Conservation (phyloP, 2,888 invertebrate genomes). For the Apodemia zela region DNA sequence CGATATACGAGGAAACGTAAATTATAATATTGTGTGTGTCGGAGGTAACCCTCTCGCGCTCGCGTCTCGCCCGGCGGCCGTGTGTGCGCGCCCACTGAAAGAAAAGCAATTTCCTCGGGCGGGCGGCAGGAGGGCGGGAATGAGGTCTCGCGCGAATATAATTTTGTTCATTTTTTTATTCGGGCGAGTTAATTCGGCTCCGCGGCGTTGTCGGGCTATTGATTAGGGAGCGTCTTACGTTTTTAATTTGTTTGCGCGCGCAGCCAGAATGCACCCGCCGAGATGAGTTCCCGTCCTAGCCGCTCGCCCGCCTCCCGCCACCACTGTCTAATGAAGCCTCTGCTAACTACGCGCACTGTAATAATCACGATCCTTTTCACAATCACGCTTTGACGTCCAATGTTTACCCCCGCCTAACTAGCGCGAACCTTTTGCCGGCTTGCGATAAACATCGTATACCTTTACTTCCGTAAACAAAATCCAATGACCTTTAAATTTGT, state of each 20-base stretch:
- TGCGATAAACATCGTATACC: slow-evolving; percentile 38
- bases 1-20: slow-evolving; percentile 79
- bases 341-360: slow-evolving; percentile 63
- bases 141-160: slow-evolving; percentile 79
- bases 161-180: slow-evolving; percentile 81
- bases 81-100: slow-evolving; percentile 78
- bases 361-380: slow-evolving; percentile 69
- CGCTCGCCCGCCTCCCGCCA: slow-evolving; percentile 35
- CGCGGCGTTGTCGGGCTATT: slow-evolving; percentile 76
- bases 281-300: slow-evolving; percentile 56
- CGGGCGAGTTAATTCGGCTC: slow-evolving; percentile 79
- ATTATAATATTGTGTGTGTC: slow-evolving; percentile 80
- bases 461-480: slow-evolving; percentile 43
- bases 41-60: slow-evolving; percentile 73
- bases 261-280: slow-evolving; percentile 74
- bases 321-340: slow-evolving; percentile 65
- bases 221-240: slow-evolving; percentile 81
- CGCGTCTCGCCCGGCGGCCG: slow-evolving; percentile 42
- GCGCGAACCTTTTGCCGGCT: slow-evolving; percentile 32
- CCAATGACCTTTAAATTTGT: slow-evolving; percentile 22
- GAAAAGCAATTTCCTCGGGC: slow-evolving; percentile 79
- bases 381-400: slow-evolving; percentile 57
- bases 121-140: slow-evolving; percentile 50
- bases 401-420: slow-evolving; percentile 45
- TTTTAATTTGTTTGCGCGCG: slow-evolving; percentile 80